Evolutionary conservation across 2,113 vertebrate species (phyloP), one percentile per base, ranked within the genome.

Genomic region (Rhizomys pruinosus): DNA sequence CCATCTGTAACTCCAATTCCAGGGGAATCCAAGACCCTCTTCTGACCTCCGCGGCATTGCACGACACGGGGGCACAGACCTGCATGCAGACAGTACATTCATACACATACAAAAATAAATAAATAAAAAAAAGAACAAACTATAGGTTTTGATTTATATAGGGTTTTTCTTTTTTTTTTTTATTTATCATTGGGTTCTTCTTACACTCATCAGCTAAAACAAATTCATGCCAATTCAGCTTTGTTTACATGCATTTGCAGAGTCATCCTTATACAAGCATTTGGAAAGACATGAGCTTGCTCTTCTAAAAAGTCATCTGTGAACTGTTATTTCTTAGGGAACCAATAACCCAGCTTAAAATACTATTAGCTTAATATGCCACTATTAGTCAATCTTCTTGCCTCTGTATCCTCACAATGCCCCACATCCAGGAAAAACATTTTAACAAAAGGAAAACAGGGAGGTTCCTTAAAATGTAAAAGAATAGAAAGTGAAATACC

Each of bases 221-320:
- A 77, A 89, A 90, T 25, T 42, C 79, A 61, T 0, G 77, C 20
- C n/a, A 87, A 10, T 19, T 77, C 74, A 17, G 89, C 71, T 93
- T 84, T 93, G 95, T 91, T 95, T 87, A 91, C 72, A 37, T 61
- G 10, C 79, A 80, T 96, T 95, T 96, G 86, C 89, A 93, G 84
- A 96, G 92, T 92, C 92, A 94, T 69, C 37, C 20, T 42, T 72
- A 10, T 42, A 25, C 64, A 87, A 95, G 86, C 71, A 68, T 69
- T 66, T 44, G 57, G n/a, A 52, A 37, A 86, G 84, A 86, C 0
- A 39, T 76, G n/a, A 39, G 17, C 74, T 76, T 39, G 25, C 25
- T 73, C 72, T 84, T 90, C 74, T 76, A 77, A 94, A 93, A 63
- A 74, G 47, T 68, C 79, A 32, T 87, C 88, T 84, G 37, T 47